phyloP scores from a whole-genome alignment of 2,797 vertebrate species.

The Luscinia megarhynchos region DNA sequence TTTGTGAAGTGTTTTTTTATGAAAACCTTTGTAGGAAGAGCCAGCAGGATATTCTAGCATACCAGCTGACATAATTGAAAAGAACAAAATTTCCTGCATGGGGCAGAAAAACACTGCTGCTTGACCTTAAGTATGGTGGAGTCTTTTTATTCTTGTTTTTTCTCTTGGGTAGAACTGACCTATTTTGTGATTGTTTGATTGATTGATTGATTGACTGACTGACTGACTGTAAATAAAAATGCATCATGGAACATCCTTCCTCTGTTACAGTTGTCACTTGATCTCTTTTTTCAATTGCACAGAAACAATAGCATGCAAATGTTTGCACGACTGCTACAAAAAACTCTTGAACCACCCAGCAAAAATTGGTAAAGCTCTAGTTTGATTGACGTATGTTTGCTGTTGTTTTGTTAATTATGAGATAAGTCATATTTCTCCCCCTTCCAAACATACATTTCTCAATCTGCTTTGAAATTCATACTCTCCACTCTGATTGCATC shows the following conservation, averaged over 20 bases:
- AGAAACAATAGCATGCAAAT: neutral
- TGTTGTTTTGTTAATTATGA: neutral
- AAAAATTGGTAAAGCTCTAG: neutral
- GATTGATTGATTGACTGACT: neutral
- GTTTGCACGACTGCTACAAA: neutral
- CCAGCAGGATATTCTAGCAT: neutral
- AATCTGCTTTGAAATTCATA: neutral
- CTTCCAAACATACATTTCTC: neutral
- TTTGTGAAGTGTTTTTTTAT: neutral
- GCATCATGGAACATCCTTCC: neutral
- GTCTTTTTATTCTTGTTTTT: neutral
- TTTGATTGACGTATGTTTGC: neutral
- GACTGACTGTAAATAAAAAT: neutral
- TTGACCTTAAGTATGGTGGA: neutral
- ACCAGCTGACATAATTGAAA: neutral
- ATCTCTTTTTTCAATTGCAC: neutral
- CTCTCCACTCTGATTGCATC: neutral
- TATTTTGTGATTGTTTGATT: neutral
- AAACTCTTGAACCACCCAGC: neutral
- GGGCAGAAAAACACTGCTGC: neutral
- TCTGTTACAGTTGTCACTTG: neutral
- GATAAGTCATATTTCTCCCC: neutral
- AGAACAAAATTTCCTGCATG: neutral
- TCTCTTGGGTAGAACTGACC: neutral
- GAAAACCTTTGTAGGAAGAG: neutral